Base-by-base conservation (phyloP, 2,888 invertebrate genomes). In the Drosophila nigritarsus region DNA sequence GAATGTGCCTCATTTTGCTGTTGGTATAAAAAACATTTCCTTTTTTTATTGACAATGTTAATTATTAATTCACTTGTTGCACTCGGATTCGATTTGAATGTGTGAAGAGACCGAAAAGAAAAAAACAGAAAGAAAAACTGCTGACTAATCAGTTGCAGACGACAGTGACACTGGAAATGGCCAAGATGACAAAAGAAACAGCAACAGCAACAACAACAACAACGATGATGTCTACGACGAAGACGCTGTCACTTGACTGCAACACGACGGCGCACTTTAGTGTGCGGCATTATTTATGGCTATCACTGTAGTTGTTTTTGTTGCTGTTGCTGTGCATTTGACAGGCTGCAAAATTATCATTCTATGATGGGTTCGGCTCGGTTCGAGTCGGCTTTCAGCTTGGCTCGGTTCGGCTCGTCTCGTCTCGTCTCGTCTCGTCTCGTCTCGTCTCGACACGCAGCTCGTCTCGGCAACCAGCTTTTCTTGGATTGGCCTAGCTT, bases 101-200 rank as follows among this genome's bases (percentile, higher is more conserved):
- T 67, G 45, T 24, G 30, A 8, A 13, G 49, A 24, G 55, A 49
- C 30, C 24, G 29, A 32, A 49, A 42, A 38, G 29, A 27, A 54
- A 54, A 5, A n/a, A 18, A 54, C 15, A 6, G 24, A 53, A 30
- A n/a, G 29, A 71, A 78, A 87, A 82, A 62, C 72, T 82, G 88
- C 83, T 83, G 83, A 82, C 83, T 83, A 82, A 83, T 87, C 88
- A 78, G 71, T 75, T 71, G 82, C 82, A 78, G 82, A 73, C 53
- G 68, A 45, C 60, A 73, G 49, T 62, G 73, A 65, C 71, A 54
- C 51, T 45, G 45, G 8, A 45, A 68, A 65, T 45, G 72, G 63
- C 45, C 55, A 54, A 56, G 65, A 65, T 71, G 71, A 53, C 59
- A 24, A 45, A 45, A 24, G 45, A 11, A 42, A 42, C 20, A 5